phyloP scores from a whole-genome alignment of 2,797 vertebrate genomes.

The Holocentrus rufus region DNA sequence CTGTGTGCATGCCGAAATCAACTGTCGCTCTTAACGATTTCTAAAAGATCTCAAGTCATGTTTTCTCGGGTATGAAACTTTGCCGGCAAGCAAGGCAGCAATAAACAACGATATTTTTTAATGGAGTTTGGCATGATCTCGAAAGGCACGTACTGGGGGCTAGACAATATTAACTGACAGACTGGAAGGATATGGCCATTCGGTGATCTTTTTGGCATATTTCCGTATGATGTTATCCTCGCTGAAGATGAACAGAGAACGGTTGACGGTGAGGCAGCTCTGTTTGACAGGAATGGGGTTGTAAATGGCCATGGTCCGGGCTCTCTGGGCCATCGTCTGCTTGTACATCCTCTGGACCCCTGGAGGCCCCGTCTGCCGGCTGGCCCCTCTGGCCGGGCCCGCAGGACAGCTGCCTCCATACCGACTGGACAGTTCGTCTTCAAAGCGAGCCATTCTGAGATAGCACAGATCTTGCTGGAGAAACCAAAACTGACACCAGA shows the following conservation, averaged over 20 bases:
- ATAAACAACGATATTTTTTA: background rate
- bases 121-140: background rate
- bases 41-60: background rate
- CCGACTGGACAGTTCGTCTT: slow-evolving; percentile 90
- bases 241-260: slow-evolving; percentile 97
- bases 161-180: background rate
- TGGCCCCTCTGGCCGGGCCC: slow-evolving; percentile 82
- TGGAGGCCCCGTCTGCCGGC: slow-evolving; percentile 84
- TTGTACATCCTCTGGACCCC: slow-evolving; percentile 90
- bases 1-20: background rate
- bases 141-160: background rate
- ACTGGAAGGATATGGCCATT: slow-evolving; percentile 97
- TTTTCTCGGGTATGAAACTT: background rate
- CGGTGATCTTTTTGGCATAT: slow-evolving; percentile 98
- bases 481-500: slow-evolving; percentile 84
- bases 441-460: slow-evolving; percentile 93
- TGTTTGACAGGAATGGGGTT: slow-evolving; percentile 98
- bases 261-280: slow-evolving; percentile 96
- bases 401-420: slow-evolving; percentile 88
- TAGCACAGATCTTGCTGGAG: slow-evolving; percentile 75
- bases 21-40: background rate
- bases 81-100: background rate
- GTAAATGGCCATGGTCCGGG: slow-evolving; percentile 97
- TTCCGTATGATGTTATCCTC: slow-evolving; percentile 98
- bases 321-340: slow-evolving; percentile 95